Conservation (phyloP, 2,888 invertebrate species). For the Bedellia somnulentella region DNA sequence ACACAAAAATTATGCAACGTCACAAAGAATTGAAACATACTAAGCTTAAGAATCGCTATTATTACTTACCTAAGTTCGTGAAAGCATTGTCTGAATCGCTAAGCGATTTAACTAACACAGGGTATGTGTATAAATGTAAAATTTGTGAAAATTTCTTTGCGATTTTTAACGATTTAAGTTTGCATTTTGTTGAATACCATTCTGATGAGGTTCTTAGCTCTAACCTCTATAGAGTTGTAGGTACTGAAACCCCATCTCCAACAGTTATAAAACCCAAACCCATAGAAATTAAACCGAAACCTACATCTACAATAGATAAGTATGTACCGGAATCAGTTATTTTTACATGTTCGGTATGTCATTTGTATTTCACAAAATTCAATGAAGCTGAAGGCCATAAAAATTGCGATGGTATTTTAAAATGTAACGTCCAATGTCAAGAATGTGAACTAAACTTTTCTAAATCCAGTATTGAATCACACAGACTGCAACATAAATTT, state of each 20-base stretch:
- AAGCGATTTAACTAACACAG: not conserved
- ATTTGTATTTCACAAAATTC: not conserved
- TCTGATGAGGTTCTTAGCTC: not conserved
- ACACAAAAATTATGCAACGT: not conserved
- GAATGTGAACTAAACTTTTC: conserved; percentile 11
- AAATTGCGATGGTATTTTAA: conserved; percentile 6
- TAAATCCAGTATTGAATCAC: not conserved
- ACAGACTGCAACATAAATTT: conserved; percentile 5
- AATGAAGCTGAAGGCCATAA: not conserved
- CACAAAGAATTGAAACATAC: too few species aligned
- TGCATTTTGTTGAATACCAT: not conserved
- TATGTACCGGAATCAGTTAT: not conserved
- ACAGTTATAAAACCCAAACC: not conserved
- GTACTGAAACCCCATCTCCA: not conserved
- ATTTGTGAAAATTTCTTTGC: conserved; percentile 10
- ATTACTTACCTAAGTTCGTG: too few species aligned
- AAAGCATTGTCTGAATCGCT: not conserved
- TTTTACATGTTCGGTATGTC: not conserved
- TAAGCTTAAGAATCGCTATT: too few species aligned
- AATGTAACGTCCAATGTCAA: not conserved
- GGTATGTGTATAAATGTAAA: not conserved
- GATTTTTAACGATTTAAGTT: conserved; percentile 8
- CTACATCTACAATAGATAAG: not conserved
- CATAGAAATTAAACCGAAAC: not conserved
- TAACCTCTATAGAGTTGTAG: not conserved